Conservation (phyloP, 2,797 vertebrate species). For the Lophius americanus region DNA sequence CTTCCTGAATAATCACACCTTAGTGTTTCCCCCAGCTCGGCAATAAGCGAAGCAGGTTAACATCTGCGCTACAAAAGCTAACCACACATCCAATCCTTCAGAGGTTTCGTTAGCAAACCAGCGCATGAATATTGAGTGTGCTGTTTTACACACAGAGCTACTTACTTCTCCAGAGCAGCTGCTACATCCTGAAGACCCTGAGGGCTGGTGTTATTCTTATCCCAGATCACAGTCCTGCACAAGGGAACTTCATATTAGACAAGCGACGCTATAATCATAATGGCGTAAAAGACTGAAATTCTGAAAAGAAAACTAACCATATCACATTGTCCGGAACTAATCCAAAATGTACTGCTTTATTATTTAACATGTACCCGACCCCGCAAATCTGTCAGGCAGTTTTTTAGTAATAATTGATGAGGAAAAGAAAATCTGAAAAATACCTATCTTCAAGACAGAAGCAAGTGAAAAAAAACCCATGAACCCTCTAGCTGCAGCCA, state of each 20-base stretch:
- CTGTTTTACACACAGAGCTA: constrained; percentile 44
- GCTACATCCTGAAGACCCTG: constrained; percentile 98
- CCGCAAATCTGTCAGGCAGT: too few species aligned
- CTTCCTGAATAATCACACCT: constrained; percentile 34
- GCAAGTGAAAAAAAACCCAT: too few species aligned
- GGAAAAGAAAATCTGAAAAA: too few species aligned
- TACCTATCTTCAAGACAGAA: too few species aligned
- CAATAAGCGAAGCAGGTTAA: constrained; percentile 3
- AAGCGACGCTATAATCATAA: too few species aligned
- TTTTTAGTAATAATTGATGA: too few species aligned
- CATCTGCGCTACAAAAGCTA: constrained; percentile 6
- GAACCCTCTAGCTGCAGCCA: too few species aligned
- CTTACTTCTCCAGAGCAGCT: constrained; percentile 96
- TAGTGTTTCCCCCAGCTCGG: constrained; percentile 37
- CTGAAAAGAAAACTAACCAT: too few species aligned
- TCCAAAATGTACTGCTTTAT: too few species aligned
- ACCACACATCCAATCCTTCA: constrained; percentile 5
- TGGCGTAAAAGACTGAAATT: too few species aligned
- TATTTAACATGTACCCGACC: too few species aligned
- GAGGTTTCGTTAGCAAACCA: background rate
- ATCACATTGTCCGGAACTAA: too few species aligned
- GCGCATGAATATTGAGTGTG: background rate
- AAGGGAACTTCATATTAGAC: constrained; percentile 11
- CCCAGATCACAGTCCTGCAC: constrained; percentile 96
- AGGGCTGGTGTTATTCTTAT: constrained; percentile 94